phyloP scores from a whole-genome alignment of 2,888 invertebrate species.

The Keiferia lycopersicella region DNA sequence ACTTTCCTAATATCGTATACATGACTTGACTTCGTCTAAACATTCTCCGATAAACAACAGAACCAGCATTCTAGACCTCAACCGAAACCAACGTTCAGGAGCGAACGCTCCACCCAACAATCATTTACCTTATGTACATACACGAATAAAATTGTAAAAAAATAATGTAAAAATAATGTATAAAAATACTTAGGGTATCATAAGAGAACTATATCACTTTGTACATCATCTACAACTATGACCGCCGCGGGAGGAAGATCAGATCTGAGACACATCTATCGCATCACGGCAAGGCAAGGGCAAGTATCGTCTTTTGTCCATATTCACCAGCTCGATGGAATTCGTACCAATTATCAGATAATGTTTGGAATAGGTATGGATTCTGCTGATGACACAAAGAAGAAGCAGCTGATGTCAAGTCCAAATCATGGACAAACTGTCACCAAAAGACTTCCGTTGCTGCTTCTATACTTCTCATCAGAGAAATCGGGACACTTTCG shows the following conservation, averaged over 20 bases:
- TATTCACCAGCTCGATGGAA: background rate
- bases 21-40: constrained; percentile 63
- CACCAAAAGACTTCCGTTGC: no score
- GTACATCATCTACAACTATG: constrained; percentile 72
- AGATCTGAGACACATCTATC: constrained; percentile 44
- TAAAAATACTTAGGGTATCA: constrained; percentile 80
- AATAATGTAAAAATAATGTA: constrained; percentile 78
- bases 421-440: no score
- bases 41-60: constrained; percentile 52
- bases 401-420: no score
- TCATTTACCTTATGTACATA: constrained; percentile 63
- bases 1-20: constrained; percentile 71
- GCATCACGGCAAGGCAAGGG: constrained; percentile 9
- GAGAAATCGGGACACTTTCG: no score
- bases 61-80: constrained; percentile 58
- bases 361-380: no score
- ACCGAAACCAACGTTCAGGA: constrained; percentile 63
- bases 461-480: no score
- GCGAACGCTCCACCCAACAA: constrained; percentile 55
- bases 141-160: constrained; percentile 78
- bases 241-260: constrained; percentile 68
- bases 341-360: background rate
- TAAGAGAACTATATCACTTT: constrained; percentile 81
- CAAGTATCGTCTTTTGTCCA: background rate
- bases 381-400: no score